These are phyloP conservation scores for Psittacula cyanocephala DNA, from an alignment of 2,113 vertebrate genomes.

Conservation along the genomic window DNA sequence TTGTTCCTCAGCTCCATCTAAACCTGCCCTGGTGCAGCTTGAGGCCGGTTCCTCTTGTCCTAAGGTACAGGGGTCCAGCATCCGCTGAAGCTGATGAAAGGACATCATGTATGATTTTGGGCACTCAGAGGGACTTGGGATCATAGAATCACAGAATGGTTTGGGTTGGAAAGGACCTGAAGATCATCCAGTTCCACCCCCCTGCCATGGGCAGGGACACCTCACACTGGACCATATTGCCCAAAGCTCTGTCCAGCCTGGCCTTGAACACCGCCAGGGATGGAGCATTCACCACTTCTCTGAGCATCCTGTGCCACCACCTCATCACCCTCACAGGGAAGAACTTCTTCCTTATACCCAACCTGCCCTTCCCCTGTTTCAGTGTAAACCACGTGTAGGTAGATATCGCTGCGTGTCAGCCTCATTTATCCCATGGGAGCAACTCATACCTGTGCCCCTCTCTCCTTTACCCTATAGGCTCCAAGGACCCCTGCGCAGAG, in stretches of 20 bases:
- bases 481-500: constrained; percentile 88
- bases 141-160: neutral
- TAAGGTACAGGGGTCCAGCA: neutral
- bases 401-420: rapidly evolving
- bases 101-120: rapidly evolving
- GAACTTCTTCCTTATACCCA: neutral
- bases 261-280: neutral
- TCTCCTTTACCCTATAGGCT: constrained; percentile 67
- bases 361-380: neutral
- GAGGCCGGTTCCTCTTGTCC: neutral
- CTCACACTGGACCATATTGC: neutral
- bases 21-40: neutral
- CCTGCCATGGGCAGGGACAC: neutral
- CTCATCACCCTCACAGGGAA: neutral
- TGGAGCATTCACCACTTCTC: neutral
- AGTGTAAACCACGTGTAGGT: neutral
- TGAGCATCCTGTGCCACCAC: neutral
- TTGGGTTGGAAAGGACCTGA: neutral
- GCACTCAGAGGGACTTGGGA: rapidly evolving
- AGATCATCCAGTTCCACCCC: neutral
- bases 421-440: rapidly evolving
- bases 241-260: neutral
- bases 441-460: rapidly evolving
- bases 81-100: neutral
- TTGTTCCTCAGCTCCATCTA: neutral